Base-by-base conservation (phyloP, 2,113 vertebrate species). In the Fulica atra region DNA sequence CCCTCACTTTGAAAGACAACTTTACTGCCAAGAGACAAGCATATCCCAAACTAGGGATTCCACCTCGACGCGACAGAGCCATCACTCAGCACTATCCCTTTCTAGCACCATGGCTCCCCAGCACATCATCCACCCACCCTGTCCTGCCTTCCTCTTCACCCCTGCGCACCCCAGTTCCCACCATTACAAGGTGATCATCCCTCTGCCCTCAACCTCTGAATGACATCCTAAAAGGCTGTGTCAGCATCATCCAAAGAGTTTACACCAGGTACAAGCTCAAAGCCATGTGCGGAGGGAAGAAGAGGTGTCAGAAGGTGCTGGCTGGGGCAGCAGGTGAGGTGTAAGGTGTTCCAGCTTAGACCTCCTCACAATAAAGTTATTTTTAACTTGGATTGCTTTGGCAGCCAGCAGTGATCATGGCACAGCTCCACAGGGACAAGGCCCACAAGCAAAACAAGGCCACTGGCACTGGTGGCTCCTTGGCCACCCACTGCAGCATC, bases 371-470 rank as follows among this genome's bases (percentile, higher is more conserved):
- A 78, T 36, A 10, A 77, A 77, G 50, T 25, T 60, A 14, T n/a
- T 92, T 84, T 29, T 29, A 74, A 53, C 11, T 16, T 4, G 15
- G 28, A 40, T 31, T 51, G 23, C 29, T 29, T 36, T 15, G 25
- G 40, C 3, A 12, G 16, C 53, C 74, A 53, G 36, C 68, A 68
- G 13, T 0, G 2, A 23, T 44, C 26, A 6, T 1, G 2, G 40
- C 2, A 3, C 64, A 78, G 60, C 46, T 86, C 83, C 13, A 6
- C 16, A 56, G 21, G 2, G 11, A 42, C 23, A 53, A 46, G 44
- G 17, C 17, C 44, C 44, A 46, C 44, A 44, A 44, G 44, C 56
- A 70, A 56, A 46, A 42, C 29, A 38, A 38, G 65, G 86, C 24
- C 68, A 60, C 74, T 21, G 23, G 16, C 2, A 1, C 2, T 9